phyloP scores from a whole-genome alignment of 2,888 invertebrate genomes.

The Nemurella pictetii region DNA sequence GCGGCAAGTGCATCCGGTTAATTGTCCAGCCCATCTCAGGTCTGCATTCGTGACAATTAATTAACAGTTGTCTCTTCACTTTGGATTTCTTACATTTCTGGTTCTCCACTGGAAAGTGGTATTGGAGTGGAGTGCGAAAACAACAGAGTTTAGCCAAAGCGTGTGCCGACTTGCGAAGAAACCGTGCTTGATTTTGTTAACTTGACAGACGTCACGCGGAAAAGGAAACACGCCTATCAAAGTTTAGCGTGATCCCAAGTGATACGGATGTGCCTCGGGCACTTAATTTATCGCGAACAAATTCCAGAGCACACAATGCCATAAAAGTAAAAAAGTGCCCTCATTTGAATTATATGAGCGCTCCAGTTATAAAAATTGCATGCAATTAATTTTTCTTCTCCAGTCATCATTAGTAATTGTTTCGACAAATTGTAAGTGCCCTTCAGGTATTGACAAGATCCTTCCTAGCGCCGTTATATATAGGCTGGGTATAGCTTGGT shows the following conservation, averaged over 20 bases:
- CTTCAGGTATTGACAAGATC: too few species aligned
- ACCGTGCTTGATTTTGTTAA: neutral
- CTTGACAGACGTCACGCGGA: neutral
- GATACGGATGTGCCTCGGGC: neutral
- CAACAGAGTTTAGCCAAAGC: too few species aligned
- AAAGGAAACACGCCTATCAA: neutral
- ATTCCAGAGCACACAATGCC: neutral
- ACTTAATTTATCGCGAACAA: neutral
- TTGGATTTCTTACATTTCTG: neutral
- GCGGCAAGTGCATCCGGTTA: neutral
- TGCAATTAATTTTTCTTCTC: neutral
- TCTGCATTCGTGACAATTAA: neutral
- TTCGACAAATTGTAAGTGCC: too few species aligned
- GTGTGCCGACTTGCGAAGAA: neutral
- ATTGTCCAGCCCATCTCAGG: neutral
- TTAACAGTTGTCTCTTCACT: conserved; percentile 1
- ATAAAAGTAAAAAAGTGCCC: neutral
- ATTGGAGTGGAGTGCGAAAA: too few species aligned
- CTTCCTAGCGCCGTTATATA: neutral
- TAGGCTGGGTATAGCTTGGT: too few species aligned
- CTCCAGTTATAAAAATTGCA: neutral
- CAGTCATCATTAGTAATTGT: neutral
- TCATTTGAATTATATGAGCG: neutral
- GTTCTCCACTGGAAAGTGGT: neutral
- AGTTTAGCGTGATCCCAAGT: neutral